Evolutionary conservation across 2,113 vertebrate genomes (phyloP), one percentile per base, ranked within the genome.

Genomic region (Casuarius casuarius): DNA sequence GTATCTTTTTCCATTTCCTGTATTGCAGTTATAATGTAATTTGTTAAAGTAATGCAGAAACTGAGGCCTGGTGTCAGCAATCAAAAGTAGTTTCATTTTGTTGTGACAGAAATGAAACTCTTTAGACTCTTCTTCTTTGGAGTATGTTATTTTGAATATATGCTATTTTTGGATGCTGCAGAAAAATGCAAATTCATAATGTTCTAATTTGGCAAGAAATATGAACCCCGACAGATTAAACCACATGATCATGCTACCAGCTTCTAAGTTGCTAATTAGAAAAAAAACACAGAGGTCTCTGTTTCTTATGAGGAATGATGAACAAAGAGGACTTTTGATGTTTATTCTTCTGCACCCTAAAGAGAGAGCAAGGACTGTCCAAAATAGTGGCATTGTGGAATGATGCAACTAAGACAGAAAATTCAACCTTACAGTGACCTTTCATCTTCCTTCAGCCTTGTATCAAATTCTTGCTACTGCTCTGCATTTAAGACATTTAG

Each of bases 251-350:
- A 89, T 84, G 80, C 96, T 91, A 97, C 91, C 82, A 92, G 76
- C 65, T 92, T 93, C 92, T 93, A 94, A 94, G 85, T 94, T 75
- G 92, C 58, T 92, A 95, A 94, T 78, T 16, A 80, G 84, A 67
- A 96, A 73, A 58, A 89, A 81, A 94, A 96, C 89, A 97, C 95
- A 97, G 95, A 92, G 54, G 92, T 97, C 95, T 98, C 98, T 99
- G 98, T 99, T 98, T 96, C 89, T 96, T 92, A 65, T 93, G 92
- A 85, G 92, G 93, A 89, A 94, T 84, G 81, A 90, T 93, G 97
- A 98, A 99, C 98, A 98, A 98, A 99, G 98, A 98, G 95, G 97
- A 98, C 98, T 98, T 99, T 99, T 98, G 97, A 98, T 97, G 97
- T 97, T 95, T 86, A 96, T 95, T 96, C 92, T 95, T 97, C 97